Percentiles rank a stretch among this genome's conserved stretches.
These are phyloP conservation scores for Aegotheles bennettii DNA, from an alignment of 2,113 vertebrate species.

Conservation along the genomic window DNA sequence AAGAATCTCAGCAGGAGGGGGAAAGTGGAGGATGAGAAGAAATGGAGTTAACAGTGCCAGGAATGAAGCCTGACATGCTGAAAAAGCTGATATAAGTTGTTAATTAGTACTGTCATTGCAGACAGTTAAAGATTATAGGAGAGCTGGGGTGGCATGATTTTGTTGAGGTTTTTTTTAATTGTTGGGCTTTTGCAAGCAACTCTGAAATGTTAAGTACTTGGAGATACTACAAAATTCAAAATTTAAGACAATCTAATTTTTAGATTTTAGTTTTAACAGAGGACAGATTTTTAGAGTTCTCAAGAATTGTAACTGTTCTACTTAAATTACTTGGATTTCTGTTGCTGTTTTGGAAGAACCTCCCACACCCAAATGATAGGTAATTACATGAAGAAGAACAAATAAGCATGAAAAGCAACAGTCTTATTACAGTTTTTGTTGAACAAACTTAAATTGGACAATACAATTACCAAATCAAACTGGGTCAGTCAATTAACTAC, in stretches of 20 bases:
- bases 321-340: not conserved
- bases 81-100: not conserved
- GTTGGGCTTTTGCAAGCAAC: not conserved
- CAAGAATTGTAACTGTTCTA: not conserved
- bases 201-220: not conserved
- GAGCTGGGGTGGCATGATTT: accelerated
- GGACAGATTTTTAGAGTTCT: not conserved
- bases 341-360: not conserved
- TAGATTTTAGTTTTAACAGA: not conserved
- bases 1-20: not conserved
- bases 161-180: not conserved
- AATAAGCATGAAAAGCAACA: not conserved
- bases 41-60: not conserved
- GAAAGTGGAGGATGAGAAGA: not conserved
- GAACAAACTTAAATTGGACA: not conserved
- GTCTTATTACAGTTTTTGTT: not conserved
- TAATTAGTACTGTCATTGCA: not conserved
- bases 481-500: not conserved
- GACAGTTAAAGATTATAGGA: not conserved
- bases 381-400: not conserved
- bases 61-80: not conserved
- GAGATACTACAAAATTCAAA: not conserved
- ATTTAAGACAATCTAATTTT: not conserved
- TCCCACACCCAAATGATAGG: not conserved
- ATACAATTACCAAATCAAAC: not conserved